Evolutionary conservation across 2,888 invertebrate species (phyloP).

Genomic region (Cotesia congregata): DNA sequence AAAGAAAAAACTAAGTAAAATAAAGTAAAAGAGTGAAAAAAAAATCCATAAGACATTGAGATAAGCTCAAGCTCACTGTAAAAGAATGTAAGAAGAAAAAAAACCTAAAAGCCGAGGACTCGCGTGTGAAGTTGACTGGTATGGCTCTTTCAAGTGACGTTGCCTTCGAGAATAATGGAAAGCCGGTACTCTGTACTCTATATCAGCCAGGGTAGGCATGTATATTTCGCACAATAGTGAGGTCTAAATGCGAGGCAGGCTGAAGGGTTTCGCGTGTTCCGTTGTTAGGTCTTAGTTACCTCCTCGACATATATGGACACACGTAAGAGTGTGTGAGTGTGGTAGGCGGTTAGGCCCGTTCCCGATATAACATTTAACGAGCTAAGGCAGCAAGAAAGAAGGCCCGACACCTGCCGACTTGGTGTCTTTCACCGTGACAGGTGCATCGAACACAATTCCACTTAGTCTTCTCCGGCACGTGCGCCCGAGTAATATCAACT

Average conservation of each 20-base stretch:
- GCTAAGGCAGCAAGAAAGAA: constrained; percentile 21
- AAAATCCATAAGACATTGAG: constrained; percentile 15
- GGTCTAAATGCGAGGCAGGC: background rate
- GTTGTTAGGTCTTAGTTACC: background rate
- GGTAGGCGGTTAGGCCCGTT: background rate
- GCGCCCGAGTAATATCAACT: constrained; percentile 33
- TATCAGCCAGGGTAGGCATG: background rate
- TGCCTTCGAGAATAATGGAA: constrained; percentile 11
- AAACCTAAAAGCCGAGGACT: background rate
- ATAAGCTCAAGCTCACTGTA: background rate
- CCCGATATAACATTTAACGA: constrained; percentile 20
- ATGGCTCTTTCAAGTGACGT: constrained; percentile 3
- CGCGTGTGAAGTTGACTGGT: background rate
- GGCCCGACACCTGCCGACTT: constrained; percentile 45
- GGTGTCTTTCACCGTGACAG: constrained; percentile 48
- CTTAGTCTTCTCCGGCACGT: constrained; percentile 46
- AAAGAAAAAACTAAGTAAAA: too few relatives aligned
- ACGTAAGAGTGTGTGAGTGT: background rate
- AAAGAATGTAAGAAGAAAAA: background rate
- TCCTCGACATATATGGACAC: background rate
- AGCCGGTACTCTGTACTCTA: background rate
- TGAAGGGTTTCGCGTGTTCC: constrained; percentile 3
- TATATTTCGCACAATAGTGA: background rate
- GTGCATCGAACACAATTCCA: constrained; percentile 49
- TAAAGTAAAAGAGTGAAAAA: background rate